Percentiles rank a stretch among this genome's conserved stretches.
These are phyloP conservation scores for Tribolium castaneum DNA, from an alignment of 1,140 invertebrate species.

Conservation along the genomic window DNA sequence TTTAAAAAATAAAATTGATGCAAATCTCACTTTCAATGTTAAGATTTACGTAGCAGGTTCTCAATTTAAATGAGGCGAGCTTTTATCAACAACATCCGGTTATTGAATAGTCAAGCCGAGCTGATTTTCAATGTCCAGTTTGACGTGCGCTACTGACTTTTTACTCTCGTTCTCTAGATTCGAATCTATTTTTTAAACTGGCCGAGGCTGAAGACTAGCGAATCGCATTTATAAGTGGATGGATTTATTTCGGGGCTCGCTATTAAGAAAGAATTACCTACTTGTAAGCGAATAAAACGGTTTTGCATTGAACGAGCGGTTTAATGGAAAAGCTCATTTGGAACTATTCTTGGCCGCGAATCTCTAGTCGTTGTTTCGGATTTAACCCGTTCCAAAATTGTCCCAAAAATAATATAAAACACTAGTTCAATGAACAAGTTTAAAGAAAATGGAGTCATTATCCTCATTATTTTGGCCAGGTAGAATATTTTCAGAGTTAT, in stretches of 20 bases:
- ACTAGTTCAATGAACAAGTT: slow-evolving; percentile 42
- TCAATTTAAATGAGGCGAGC: slow-evolving; percentile 50
- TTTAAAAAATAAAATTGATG: slow-evolving; percentile 44
- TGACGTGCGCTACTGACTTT: slow-evolving; percentile 40
- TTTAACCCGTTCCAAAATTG: slow-evolving; percentile 40
- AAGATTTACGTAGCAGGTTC: slow-evolving; percentile 54
- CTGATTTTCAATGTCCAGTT: slow-evolving; percentile 40
- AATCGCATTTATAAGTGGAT: too few species aligned
- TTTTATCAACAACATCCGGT: slow-evolving; percentile 53
- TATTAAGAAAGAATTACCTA: neutral
- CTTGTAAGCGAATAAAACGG: neutral
- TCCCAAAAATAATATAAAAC: slow-evolving; percentile 41
- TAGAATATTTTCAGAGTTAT: slow-evolving; percentile 37
- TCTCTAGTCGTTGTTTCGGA: slow-evolving; percentile 37
- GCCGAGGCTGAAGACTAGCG: too few species aligned
- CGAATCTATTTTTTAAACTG: neutral
- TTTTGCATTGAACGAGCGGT: slow-evolving; percentile 1
- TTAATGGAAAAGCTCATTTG: slow-evolving; percentile 28
- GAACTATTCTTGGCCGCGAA: slow-evolving; percentile 31
- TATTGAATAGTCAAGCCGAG: slow-evolving; percentile 50
- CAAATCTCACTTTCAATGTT: slow-evolving; percentile 53
- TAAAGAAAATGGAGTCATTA: slow-evolving; percentile 42
- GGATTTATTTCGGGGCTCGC: neutral
- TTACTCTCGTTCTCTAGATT: neutral
- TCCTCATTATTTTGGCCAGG: slow-evolving; percentile 42